Evolutionary conservation across 2,888 invertebrate species (phyloP).

Genomic region (Gordius sp.): DNA sequence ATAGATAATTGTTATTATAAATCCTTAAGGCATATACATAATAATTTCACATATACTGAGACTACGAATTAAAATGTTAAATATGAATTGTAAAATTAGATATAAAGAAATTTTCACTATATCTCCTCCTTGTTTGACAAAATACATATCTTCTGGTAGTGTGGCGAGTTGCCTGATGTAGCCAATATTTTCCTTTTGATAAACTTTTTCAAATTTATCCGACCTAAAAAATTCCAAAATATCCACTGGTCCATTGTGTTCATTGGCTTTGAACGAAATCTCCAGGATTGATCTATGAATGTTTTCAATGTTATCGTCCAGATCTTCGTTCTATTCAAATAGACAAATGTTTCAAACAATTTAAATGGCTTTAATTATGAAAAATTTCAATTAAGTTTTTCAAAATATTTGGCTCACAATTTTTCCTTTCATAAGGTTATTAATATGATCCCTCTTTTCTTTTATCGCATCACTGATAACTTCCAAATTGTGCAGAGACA

Average conservation of each 20-base stretch:
- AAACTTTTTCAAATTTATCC: constrained; percentile 1
- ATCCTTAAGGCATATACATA: too few relatives aligned
- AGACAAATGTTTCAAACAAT: neutral
- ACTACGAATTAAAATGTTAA: too few relatives aligned
- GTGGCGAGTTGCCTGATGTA: constrained; percentile 1
- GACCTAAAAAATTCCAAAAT: neutral
- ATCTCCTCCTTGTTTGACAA: constrained; percentile 8
- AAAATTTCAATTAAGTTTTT: neutral
- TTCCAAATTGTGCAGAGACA: neutral
- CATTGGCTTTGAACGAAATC: neutral
- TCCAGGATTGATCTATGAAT: neutral
- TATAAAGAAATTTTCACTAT: neutral
- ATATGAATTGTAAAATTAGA: too few relatives aligned
- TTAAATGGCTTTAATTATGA: neutral
- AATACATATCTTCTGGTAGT: neutral
- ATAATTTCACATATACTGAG: too few relatives aligned
- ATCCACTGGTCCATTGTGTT: neutral
- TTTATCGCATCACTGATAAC: neutral
- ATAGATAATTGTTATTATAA: too few relatives aligned
- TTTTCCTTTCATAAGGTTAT: constrained; percentile 8
- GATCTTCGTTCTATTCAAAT: constrained; percentile 14
- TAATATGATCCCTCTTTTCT: constrained; percentile 2
- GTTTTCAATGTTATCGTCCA: constrained; percentile 3
- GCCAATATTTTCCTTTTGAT: constrained; percentile 4
- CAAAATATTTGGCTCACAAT: too few relatives aligned